Conservation (phyloP, 2,888 invertebrate genomes). For the Philereme transversata region DNA sequence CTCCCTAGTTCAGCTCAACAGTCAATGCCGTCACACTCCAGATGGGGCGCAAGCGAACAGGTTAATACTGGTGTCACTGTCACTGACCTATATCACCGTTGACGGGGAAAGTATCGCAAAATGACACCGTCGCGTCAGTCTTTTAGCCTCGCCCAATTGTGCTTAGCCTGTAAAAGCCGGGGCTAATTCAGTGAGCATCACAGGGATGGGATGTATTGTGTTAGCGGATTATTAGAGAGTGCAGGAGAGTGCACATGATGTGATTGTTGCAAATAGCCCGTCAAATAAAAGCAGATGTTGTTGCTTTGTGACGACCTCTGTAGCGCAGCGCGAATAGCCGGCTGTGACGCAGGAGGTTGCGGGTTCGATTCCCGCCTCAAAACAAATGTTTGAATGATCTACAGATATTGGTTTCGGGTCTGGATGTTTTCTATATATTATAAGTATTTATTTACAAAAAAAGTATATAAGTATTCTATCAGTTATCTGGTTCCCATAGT, state of each 20-base stretch:
- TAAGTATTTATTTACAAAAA: too few relatives aligned
- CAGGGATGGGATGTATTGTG: slow-evolving; percentile 42
- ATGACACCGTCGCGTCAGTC: slow-evolving; percentile 47
- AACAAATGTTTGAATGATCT: too few relatives aligned
- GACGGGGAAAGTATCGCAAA: slow-evolving; percentile 55
- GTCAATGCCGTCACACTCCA: slow-evolving; percentile 43
- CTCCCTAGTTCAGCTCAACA: slow-evolving; percentile 20
- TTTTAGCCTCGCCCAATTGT: slow-evolving; percentile 56
- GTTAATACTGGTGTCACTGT: slow-evolving; percentile 52
- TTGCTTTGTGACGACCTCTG: neutral
- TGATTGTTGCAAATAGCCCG: too few relatives aligned
- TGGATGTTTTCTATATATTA: too few relatives aligned
- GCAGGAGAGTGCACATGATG: slow-evolving; percentile 16
- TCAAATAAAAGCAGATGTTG: slow-evolving; percentile 1
- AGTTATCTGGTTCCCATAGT: too few relatives aligned
- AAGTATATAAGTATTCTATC: too few relatives aligned
- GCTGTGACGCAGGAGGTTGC: too few relatives aligned
- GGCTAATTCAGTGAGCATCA: slow-evolving; percentile 53
- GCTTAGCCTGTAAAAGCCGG: slow-evolving; percentile 49
- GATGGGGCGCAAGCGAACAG: slow-evolving; percentile 40
- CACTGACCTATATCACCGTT: slow-evolving; percentile 59
- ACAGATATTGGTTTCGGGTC: too few relatives aligned
- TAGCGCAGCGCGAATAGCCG: too few relatives aligned
- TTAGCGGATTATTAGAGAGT: slow-evolving; percentile 38
- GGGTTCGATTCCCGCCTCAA: too few relatives aligned